phyloP scores from a whole-genome alignment of 2,797 vertebrate species.

The Scolopax bukidnonensis region DNA sequence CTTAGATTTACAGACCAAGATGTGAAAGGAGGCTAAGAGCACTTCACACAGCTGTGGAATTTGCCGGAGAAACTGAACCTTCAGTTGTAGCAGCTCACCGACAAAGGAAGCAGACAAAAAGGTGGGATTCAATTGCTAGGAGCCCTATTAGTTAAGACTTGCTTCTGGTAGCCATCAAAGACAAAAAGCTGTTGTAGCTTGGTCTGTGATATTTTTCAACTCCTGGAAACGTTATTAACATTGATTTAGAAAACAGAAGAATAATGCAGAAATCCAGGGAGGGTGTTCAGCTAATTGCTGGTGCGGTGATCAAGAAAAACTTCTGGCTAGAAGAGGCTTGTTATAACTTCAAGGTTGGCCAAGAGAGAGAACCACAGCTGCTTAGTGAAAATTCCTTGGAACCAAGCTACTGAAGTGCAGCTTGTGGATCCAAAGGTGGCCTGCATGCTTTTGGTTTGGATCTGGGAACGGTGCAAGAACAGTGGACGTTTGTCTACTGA shows the following conservation, averaged over 20 bases:
- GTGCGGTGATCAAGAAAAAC: background rate
- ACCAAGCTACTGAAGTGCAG: background rate
- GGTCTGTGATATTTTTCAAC: background rate
- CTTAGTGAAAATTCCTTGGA: background rate
- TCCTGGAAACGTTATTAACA: background rate
- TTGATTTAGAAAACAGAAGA: background rate
- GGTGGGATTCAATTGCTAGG: conserved; percentile 20
- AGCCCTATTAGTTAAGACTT: background rate
- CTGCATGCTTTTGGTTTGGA: background rate
- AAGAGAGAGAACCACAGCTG: background rate
- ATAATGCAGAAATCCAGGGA: background rate
- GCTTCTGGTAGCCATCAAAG: conserved; percentile 38
- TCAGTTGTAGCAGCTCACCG: background rate
- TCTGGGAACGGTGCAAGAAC: background rate
- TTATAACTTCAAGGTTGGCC: background rate
- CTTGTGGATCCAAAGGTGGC: background rate
- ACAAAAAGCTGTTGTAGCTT: background rate
- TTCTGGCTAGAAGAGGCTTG: background rate
- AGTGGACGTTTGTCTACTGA: background rate
- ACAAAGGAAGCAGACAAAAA: background rate
- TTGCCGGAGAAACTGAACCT: background rate
- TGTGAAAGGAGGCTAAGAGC: conserved; percentile 13
- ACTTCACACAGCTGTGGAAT: conserved; percentile 27
- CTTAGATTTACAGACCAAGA: background rate
- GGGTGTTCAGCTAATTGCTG: conserved; percentile 1